These are phyloP conservation scores for Anagrus nilaparvatae DNA, from an alignment of 1,140 invertebrate species.

Conservation along the genomic window DNA sequence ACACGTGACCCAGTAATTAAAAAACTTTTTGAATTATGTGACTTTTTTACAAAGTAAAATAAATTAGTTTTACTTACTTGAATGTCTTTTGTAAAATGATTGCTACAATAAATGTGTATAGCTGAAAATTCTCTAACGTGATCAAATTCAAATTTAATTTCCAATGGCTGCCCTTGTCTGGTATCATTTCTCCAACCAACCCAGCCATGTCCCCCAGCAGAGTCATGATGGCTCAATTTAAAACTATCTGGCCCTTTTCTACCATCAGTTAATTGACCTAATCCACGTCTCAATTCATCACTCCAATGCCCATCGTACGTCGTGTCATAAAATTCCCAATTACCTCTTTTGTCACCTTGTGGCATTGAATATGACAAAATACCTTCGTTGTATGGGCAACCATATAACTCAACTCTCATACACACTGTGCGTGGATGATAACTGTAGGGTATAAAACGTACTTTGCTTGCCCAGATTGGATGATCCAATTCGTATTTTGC, in stretches of 20 bases:
- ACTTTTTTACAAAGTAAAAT: no score
- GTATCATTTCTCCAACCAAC: constrained; percentile 86
- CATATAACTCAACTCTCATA: constrained; percentile 75
- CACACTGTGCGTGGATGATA: constrained; percentile 74
- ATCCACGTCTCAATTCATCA: constrained; percentile 56
- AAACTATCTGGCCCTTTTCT: constrained; percentile 64
- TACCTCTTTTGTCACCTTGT: constrained; percentile 69
- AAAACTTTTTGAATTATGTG: no score
- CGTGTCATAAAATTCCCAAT: constrained; percentile 79
- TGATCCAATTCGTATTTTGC: constrained; percentile 65
- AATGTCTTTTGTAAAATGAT: constrained; percentile 70
- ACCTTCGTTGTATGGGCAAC: constrained; percentile 59
- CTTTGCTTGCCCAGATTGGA: constrained; percentile 65
- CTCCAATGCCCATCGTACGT: constrained; percentile 85
- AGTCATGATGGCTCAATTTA: constrained; percentile 52
- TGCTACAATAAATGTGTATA: constrained; percentile 73
- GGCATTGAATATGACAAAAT: constrained; percentile 41
- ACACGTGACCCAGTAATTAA: no score
- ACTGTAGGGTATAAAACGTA: constrained; percentile 75
- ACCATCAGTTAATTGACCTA: constrained; percentile 82
- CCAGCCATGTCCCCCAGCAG: constrained; percentile 64
- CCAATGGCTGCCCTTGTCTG: constrained; percentile 51
- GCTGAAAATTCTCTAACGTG: constrained; percentile 75
- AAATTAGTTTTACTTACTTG: no score
- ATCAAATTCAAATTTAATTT: constrained; percentile 82